Conservation (phyloP, 2,113 vertebrate species). For the Theristicus caerulescens region DNA sequence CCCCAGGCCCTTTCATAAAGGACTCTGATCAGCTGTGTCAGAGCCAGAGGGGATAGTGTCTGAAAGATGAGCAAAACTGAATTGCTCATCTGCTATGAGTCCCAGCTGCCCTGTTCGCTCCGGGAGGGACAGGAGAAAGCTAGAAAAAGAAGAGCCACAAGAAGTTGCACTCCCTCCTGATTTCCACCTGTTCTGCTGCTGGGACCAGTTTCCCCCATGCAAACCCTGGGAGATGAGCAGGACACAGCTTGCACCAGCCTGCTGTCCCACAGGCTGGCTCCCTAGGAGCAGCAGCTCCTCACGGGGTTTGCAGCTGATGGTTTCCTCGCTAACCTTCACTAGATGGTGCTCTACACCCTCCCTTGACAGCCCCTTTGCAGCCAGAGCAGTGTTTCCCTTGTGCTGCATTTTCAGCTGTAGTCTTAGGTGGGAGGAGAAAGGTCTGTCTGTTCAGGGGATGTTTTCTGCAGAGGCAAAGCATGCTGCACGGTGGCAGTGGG, state of each 20-base stretch:
- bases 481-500: fast-evolving
- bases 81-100: fast-evolving
- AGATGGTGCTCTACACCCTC: conserved; percentile 41
- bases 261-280: background rate
- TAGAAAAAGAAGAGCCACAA: background rate
- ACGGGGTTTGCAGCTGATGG: background rate
- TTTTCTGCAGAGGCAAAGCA: background rate
- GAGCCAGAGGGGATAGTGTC: background rate
- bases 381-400: fast-evolving
- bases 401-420: background rate
- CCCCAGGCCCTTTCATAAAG: background rate
- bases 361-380: background rate
- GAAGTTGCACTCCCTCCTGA: background rate
- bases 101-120: background rate
- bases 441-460: too few relatives aligned
- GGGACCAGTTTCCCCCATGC: background rate
- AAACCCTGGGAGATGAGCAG: background rate
- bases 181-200: background rate
- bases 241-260: background rate
- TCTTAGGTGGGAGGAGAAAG: background rate
- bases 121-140: background rate
- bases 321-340: background rate
- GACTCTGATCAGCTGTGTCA: background rate
- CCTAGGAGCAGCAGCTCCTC: background rate
- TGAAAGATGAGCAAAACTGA: background rate